phyloP scores from a whole-genome alignment of 2,888 invertebrate species.

The Drosophila tanythrix region DNA sequence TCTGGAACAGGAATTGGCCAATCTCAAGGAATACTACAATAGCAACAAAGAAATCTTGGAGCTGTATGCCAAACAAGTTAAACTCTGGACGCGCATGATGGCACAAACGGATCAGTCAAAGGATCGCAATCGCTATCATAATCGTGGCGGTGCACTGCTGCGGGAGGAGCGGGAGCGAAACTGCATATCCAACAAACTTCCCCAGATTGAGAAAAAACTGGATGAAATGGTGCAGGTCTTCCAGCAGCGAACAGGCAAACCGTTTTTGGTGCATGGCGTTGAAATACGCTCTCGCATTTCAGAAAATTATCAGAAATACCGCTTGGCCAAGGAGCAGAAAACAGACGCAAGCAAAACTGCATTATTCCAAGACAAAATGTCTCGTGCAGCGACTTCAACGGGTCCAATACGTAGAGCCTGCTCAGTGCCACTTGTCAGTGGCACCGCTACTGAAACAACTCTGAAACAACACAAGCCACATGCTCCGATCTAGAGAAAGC shows the following conservation, averaged over 20 bases:
- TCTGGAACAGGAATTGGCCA: slow-evolving; percentile 91
- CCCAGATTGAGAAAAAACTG: slow-evolving; percentile 89
- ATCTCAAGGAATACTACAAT: slow-evolving; percentile 88
- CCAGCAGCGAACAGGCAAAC: slow-evolving; percentile 85
- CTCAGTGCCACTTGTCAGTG: slow-evolving; percentile 24
- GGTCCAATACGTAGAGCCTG: slow-evolving; percentile 18
- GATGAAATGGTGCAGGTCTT: slow-evolving; percentile 86
- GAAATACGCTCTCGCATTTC: slow-evolving; percentile 87
- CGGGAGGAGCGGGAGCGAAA: slow-evolving; percentile 94
- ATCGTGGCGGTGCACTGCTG: slow-evolving; percentile 93
- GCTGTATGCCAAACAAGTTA: slow-evolving; percentile 88
- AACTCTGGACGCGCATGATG: slow-evolving; percentile 90
- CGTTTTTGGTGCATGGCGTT: slow-evolving; percentile 88
- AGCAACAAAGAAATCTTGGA: slow-evolving; percentile 88
- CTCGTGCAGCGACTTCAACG: not conserved
- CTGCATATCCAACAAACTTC: slow-evolving; percentile 88
- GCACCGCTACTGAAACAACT: not conserved
- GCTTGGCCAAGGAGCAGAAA: slow-evolving; percentile 71
- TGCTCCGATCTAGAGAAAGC: not conserved
- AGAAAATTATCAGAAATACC: slow-evolving; percentile 87
- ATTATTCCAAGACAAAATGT: not conserved
- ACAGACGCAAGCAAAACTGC: slow-evolving; percentile 84
- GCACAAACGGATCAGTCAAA: slow-evolving; percentile 90
- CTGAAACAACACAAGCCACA: not conserved
- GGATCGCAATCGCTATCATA: slow-evolving; percentile 92